Base-by-base conservation (phyloP, 2,888 invertebrate genomes). In the Cryptus armator region DNA sequence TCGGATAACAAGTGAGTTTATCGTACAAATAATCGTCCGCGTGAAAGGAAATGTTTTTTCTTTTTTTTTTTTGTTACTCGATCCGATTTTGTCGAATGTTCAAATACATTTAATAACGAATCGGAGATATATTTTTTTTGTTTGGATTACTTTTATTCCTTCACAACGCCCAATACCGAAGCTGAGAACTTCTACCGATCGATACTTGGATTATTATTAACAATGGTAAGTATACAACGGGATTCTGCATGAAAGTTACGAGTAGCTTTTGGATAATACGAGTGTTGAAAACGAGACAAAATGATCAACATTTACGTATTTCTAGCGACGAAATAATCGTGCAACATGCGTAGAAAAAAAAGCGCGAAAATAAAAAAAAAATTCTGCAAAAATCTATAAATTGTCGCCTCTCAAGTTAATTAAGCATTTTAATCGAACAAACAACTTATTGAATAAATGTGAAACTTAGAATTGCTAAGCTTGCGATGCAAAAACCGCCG, bases 101-200 rank as follows among this genome's bases (percentile, higher is more conserved):
- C 64, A 84, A 84, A 84, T 84, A 84, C 84, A 84, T 84, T 71
- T 77, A 84, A 84, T 78, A 74, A 81, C 72, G 53, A 78, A 78
- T 70, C 84, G 81, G 81, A 78, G 71, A 74, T 29, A 24, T 2
- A 29, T 24, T 44, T 43, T 66, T 51, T 59, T 48, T 67, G 43
- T 84, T 66, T 53, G 14, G 59, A 46, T 4, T 53, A 64, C 51
- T 59, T 51, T 75, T 56, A 74, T 81, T 66, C 43, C 64, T 75
- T 74, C 68, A 74, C 32, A 53, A 53, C 76, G 48, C 29, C 14
- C 59, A 59, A 51, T 51, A 43, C 24, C 24, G 56, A 72, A 72
- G 72, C 53, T 24, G 72, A 71, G 19, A 24, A 59, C 24, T 59
- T 5, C 12, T 48, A 12, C 1, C 24, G 12, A 56, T 56, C 56